Evolutionary conservation across 2,888 invertebrate species (phyloP), one percentile per base, ranked within the genome.

Genomic region (Pecten maximus): DNA sequence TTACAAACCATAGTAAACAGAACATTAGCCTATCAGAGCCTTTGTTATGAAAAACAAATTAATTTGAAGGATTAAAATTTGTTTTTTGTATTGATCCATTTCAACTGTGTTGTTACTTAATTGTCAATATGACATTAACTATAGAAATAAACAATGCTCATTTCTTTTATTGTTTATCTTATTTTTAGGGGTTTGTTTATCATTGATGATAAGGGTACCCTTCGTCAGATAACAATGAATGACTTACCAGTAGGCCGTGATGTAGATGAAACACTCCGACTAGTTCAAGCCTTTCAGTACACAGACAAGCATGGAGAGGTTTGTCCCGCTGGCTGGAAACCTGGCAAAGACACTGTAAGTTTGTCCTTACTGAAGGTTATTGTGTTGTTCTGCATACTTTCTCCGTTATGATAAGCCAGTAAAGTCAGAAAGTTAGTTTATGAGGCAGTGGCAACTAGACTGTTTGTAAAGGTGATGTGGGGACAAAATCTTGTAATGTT

Each of bases 211-310:
- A 98, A 98, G 96, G 99, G 99, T 60, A 97, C 98, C 90, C 97
- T 99, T 86, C 97, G 99, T 89, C 99, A 99, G 97, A 99, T 99
- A 74, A 99, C 99, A 3, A 99, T 99, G 98, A 99, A 99, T 97
- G 99, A 99, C 97, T 97, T 99, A 93, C 99, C 99, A 0, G 96
- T 97, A 0, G 97, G 97, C 0, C 97, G 99, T 91, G 98, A 98
- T 91, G 99, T 99, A 2, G 99, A 99, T 97, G 99, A 99, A 97
- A 99, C 99, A 0, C 97, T 99, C 89, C 97, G 99, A 96, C 97
- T 99, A 90, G 98, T 99, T 0, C 99, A 99, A 97, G 99, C 99
- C 90, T 99, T 99, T 97, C 98, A 99, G 96, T 99, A 96, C 93
- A 96, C 96, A 28, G 97, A 97, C 92, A 94, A 95, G 54, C 96